phyloP scores from a whole-genome alignment of 2,797 vertebrate genomes.

The Knipowitschia caucasica region DNA sequence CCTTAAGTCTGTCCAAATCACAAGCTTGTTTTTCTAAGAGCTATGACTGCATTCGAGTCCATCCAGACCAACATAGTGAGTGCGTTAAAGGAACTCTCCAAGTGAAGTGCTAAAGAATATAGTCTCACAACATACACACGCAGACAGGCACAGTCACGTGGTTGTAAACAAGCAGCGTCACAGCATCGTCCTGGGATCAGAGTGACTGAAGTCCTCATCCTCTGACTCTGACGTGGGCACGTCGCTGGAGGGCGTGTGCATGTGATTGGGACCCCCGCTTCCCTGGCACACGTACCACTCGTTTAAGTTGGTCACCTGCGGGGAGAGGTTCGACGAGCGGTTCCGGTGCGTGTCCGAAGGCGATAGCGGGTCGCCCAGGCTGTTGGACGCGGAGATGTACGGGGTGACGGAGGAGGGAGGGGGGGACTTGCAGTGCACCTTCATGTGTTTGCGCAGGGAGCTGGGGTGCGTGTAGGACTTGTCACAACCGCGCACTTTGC shows the following conservation, averaged over 20 bases:
- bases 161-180: slow-evolving; percentile 68
- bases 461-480: slow-evolving; percentile 95
- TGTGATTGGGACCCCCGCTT: slow-evolving; percentile 83
- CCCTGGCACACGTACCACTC: slow-evolving; percentile 99
- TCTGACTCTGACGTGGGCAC: slow-evolving; percentile 88
- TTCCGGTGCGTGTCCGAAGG: slow-evolving; percentile 81
- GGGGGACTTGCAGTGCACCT: slow-evolving; percentile 96
- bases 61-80: neutral
- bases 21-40: too few relatives aligned
- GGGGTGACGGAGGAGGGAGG: slow-evolving; percentile 81
- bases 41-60: too few relatives aligned
- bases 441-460: slow-evolving; percentile 96
- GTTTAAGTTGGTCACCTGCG: slow-evolving; percentile 96
- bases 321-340: slow-evolving; percentile 84
- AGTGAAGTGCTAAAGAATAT: too few relatives aligned
- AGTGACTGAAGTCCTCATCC: slow-evolving; percentile 87
- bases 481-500: slow-evolving; percentile 93
- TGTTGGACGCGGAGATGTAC: slow-evolving; percentile 78
- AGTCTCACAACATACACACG: slow-evolving; percentile 13
- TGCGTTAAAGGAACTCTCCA: too few relatives aligned
- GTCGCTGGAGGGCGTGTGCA: slow-evolving; percentile 89
- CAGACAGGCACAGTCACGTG: slow-evolving; percentile 32
- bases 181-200: slow-evolving; percentile 88
- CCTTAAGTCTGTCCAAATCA: too few relatives aligned
- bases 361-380: slow-evolving; percentile 81